Base-by-base conservation (phyloP, 2,797 vertebrate species). In the Pantherophis vulpinus region DNA sequence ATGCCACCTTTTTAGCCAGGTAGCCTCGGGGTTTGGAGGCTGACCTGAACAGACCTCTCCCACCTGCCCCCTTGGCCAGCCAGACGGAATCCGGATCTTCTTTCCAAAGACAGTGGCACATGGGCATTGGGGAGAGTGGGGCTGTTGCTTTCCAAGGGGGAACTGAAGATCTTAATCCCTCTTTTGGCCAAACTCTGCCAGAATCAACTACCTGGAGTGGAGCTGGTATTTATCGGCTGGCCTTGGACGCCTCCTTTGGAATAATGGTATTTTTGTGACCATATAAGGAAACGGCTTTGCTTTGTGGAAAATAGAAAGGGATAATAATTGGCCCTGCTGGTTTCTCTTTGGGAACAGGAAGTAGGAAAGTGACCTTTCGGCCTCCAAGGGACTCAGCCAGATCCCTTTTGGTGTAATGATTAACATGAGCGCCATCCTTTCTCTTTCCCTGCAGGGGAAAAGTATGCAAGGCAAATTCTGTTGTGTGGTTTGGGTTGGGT, bases 261-360 rank as follows among this genome's bases (percentile, higher is more conserved):
- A 97, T 95, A 95, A 95, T 32, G 90, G 95, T 25, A 93, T 96
- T 96, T 93, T 94, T 92, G 95, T 97, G 94, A 94, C 98, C 97
- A 96, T 97, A 98, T 97, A 98, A 98, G 98, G 98, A 93, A 93
- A 97, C 1, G 96, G 97, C 94, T 96, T 96, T 93, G 94, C 95
- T 97, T 96, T 23, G 92, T 95, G 79, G 83, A 95, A 55, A 25
- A 2, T 37, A 6, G 37, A 9, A 86, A 61, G 32, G 16, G 63
- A 20, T 11, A 1, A 42, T 94, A 42, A 79, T 93, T 95, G 96
- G 93, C 93, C 97, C 95, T 94, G 96, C 11, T 92, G 91, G 79
- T 92, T 96, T 92, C 93, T 93, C 74, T 90, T 94, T 94, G 93
- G 79, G 88, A 96, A 95, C 95, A 91, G 96, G 96, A 97, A 98